Evolutionary conservation across 2,113 vertebrate genomes (phyloP), one percentile per base, ranked within the genome.

Genomic region (Typhlomys cinereus): DNA sequence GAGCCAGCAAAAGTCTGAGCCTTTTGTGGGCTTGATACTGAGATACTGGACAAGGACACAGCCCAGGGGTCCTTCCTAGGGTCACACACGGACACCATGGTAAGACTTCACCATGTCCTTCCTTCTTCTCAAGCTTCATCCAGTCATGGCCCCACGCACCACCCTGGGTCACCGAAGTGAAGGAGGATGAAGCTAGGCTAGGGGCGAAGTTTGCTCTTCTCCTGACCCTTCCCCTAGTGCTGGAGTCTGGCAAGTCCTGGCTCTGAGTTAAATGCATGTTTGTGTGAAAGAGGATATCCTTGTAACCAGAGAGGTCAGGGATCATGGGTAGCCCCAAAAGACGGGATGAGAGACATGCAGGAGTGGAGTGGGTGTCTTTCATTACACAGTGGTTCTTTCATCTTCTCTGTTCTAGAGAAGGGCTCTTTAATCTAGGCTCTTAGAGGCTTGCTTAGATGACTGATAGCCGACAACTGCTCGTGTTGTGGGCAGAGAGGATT

Each of bases 231-330:
- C 39, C 13, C 44, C 62, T 1, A 23, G 2, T 34, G 67, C 27
- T n/a, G 27, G 17, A 13, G 31, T 44, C 71, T 52, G 44, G 15
- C 20, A 25, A 11, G 12, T 39, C 61, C 54, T 57, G 66, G 75
- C 23, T 46, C 15, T 36, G 50, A 50, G 69, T 34, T 52, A 34
- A 20, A 75, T 46, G 36, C 11, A 1, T 0, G 5, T 46, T 36
- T 50, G 21, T 5, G 74, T 61, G 27, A 73, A 52, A 69, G 67
- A 87, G 39, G 50, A 5, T 4, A n/a, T 21, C 41, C 17, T 89
- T 25, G 0, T 0, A 44, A 34, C 36, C 0, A 0, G 36, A 52
- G 76, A n/a, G 48, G 64, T 23, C 31, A 2, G 76, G 39, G 48
- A 70, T 23, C 31, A 2, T 4, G 1, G 44, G 21, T 27, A 57